Evolutionary conservation across 1,140 invertebrate genomes (phyloP).

Genomic region (Megalopta genalis): DNA sequence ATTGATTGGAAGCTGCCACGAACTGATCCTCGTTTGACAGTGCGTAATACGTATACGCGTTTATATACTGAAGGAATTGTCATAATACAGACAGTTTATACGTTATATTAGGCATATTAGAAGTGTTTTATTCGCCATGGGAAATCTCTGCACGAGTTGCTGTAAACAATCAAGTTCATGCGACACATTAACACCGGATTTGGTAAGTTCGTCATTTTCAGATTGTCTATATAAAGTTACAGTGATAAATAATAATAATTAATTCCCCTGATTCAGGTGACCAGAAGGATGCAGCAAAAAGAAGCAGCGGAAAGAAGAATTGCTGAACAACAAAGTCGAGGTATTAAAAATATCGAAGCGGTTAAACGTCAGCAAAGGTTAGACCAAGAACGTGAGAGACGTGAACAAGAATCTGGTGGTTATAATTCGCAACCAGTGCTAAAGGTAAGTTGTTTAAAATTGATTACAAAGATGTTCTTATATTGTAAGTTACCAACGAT

Average conservation of each 20-base stretch:
- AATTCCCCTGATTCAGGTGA: conserved; percentile 71
- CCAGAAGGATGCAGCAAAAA: conserved; percentile 76
- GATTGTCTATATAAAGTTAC: conserved; percentile 33
- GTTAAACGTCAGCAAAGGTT: conserved; percentile 79
- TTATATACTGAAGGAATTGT: neutral
- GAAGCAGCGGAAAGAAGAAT: conserved; percentile 81
- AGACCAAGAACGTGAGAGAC: conserved; percentile 72
- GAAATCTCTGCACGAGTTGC: conserved; percentile 60
- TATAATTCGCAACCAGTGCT: conserved; percentile 47
- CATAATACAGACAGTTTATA: conserved; percentile 6
- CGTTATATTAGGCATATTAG: neutral
- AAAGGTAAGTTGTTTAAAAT: conserved; percentile 55
- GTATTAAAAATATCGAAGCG: conserved; percentile 80
- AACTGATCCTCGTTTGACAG: no score
- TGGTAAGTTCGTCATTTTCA: conserved; percentile 53
- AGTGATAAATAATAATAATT: neutral
- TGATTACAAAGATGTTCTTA: neutral
- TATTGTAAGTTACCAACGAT: no score
- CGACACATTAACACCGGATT: conserved; percentile 69
- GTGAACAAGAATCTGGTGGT: conserved; percentile 67
- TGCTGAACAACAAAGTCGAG: conserved; percentile 77
- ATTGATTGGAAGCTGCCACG: no score
- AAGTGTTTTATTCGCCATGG: conserved; percentile 51
- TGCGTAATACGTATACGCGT: neutral
- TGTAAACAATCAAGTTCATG: conserved; percentile 63